Percentiles rank a stretch among this genome's conserved stretches.
phyloP scores from a whole-genome alignment of 1,140 invertebrate genomes.

The Sycophaga agraensis region DNA sequence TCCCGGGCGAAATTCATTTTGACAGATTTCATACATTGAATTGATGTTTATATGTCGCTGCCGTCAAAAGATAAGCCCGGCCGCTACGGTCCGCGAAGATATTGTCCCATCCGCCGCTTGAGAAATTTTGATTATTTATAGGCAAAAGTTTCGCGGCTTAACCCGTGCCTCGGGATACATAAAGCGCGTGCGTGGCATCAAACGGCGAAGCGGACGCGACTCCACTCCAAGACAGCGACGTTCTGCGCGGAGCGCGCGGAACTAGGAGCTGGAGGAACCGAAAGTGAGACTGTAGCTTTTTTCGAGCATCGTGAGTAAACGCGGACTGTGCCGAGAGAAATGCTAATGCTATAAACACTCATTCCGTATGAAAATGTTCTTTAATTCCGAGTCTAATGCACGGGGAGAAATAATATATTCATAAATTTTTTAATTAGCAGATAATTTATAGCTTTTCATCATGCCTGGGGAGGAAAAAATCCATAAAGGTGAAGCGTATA shows the following conservation, averaged over 20 bases:
- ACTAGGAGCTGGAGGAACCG: too few species aligned
- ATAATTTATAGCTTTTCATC: constrained; percentile 28
- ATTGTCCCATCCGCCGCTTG: not conserved
- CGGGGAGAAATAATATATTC: constrained; percentile 19
- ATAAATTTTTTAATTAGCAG: constrained; percentile 30
- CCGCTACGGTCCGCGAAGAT: constrained; percentile 35
- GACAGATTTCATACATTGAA: constrained; percentile 60
- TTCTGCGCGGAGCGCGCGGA: too few species aligned
- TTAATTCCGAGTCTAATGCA: constrained; percentile 14
- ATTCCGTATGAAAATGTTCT: constrained; percentile 18
- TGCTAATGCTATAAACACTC: constrained; percentile 17
- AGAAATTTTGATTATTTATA: constrained; percentile 19
- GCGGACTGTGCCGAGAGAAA: not conserved
- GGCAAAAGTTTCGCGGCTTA: constrained; percentile 9
- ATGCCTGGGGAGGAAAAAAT: constrained; percentile 12
- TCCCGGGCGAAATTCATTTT: constrained; percentile 57
- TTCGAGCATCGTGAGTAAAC: too few species aligned
- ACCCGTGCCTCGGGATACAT: too few species aligned
- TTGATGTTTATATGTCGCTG: constrained; percentile 56
- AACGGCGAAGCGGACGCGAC: not conserved
- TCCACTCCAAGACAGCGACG: too few species aligned
- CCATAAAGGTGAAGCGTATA: constrained; percentile 21
- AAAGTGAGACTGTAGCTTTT: too few species aligned
- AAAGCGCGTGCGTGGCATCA: too few species aligned
- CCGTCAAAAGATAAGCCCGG: constrained; percentile 47